phyloP scores from a whole-genome alignment of 2,797 vertebrate species.

The Oophaga sylvatica region DNA sequence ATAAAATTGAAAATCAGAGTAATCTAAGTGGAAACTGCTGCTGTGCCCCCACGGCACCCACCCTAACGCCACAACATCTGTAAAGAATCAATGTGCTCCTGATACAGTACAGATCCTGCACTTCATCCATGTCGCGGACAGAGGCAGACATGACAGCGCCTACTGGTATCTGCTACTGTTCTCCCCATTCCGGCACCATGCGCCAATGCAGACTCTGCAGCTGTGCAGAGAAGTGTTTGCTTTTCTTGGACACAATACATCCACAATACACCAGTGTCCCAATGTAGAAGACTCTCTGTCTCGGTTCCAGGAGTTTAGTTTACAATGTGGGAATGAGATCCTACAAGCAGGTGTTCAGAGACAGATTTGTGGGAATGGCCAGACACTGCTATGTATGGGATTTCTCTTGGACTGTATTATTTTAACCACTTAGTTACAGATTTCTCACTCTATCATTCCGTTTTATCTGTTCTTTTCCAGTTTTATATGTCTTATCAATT shows the following conservation, averaged over 20 bases:
- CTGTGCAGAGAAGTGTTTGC: conserved; percentile 47
- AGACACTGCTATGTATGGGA: not conserved
- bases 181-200: not conserved
- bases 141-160: not conserved
- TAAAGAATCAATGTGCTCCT: not conserved
- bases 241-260: conserved; percentile 32
- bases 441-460: not conserved
- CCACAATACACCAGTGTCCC: conserved; percentile 21
- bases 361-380: conserved; percentile 13
- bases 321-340: conserved; percentile 34
- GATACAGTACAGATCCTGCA: not conserved
- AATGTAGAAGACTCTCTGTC: conserved; percentile 21
- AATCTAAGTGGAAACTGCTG: not conserved
- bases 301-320: conserved; percentile 22
- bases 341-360: conserved; percentile 35
- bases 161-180: conserved; percentile 21
- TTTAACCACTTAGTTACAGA: conserved; percentile 16
- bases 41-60: not conserved
- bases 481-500: not conserved
- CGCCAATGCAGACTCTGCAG: conserved; percentile 23
- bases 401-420: not conserved
- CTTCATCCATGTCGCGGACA: not conserved
- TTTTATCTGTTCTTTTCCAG: not conserved
- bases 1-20: not conserved
- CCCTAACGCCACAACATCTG: not conserved